Percentiles rank a stretch among this genome's conserved stretches.
These are phyloP conservation scores for Eurytemora carolleeae DNA, from an alignment of 1,140 invertebrate species.

Conservation along the genomic window DNA sequence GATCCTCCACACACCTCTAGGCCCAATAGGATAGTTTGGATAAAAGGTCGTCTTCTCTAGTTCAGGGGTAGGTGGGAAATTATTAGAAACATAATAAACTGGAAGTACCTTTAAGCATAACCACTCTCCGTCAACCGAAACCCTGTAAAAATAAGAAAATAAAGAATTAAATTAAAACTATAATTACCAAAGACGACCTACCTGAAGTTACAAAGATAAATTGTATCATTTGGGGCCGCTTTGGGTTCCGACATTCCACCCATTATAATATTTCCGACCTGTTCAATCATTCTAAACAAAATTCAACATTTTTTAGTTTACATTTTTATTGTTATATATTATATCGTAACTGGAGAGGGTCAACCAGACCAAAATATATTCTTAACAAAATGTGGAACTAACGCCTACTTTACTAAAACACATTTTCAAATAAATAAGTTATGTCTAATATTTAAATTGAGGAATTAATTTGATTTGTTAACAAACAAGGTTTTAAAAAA, in stretches of 20 bases:
- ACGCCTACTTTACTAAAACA: no score
- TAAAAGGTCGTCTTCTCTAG: background rate
- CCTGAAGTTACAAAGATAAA: background rate
- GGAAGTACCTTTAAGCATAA: conserved; percentile 82
- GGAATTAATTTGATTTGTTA: no score
- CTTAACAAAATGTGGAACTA: no score
- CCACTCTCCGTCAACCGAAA: conserved; percentile 92
- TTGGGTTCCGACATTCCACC: background rate
- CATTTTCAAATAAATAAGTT: no score
- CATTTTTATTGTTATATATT: no score
- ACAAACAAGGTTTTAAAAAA: no score
- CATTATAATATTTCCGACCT: background rate
- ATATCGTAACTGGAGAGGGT: no score
- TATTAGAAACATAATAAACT: conserved; percentile 48
- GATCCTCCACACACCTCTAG: no score
- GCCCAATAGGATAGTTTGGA: background rate
- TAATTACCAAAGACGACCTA: background rate
- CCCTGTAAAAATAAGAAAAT: conserved; percentile 59
- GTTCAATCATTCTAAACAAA: background rate
- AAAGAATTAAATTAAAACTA: background rate
- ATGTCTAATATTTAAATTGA: no score
- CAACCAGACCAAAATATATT: no score
- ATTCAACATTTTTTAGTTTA: no score
- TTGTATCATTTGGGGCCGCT: background rate
- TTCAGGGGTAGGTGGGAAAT: conserved; percentile 32